Evolutionary conservation across 2,113 vertebrate genomes (phyloP), one percentile per base, ranked within the genome.

Genomic region (Aphelocoma coerulescens): DNA sequence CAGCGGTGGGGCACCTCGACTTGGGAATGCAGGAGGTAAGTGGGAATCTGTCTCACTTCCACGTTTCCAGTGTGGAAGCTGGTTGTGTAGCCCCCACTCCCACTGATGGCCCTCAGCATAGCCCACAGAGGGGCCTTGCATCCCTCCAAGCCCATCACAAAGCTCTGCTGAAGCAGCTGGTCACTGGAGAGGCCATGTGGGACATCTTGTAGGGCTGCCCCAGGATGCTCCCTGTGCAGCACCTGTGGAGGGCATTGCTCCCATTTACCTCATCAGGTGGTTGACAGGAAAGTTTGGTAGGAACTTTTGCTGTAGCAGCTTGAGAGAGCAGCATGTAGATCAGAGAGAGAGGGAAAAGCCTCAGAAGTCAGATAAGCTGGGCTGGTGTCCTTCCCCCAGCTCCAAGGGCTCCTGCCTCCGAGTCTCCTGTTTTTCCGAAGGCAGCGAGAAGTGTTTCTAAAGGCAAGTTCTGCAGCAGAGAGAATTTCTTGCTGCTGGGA

Each of bases 1-100:
- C 13, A 18, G 22, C 19, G 35, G 11, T 16, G 12, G 3, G 33
- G 49, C 41, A 12, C 21, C 9, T 6, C 7, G 7, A 30, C 2
- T 1, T 57, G 18, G 22, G 17, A 49, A 26, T 37, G 37, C 5
- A 51, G 44, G 67, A 88, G 22, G 98, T 98, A 95, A 96, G 95
- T 55, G 62, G 41, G 23, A 62, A 37, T 75, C 19, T 49, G 6
- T n/a, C 49, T 73, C 4, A 4, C 10, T 30, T 77, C 51, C 24
- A 9, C 1, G 0, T 43, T 63, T 46, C 11, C 20, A 46, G 3
- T 1, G 14, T 51, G 41, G 10, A 20, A 37, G n/a, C 39, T 7
- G 6, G 61, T 71, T 77, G 13, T 3, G 4, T 52, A 57, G 61
- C 23, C 24, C 27, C 11, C 7, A 3, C 5, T 51, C 11, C 14